A percentile compares a stretch with the other conserved stretches of the same genome.
Conservation (phyloP, 2,797 vertebrate genomes). For the Lagodon rhomboides region DNA sequence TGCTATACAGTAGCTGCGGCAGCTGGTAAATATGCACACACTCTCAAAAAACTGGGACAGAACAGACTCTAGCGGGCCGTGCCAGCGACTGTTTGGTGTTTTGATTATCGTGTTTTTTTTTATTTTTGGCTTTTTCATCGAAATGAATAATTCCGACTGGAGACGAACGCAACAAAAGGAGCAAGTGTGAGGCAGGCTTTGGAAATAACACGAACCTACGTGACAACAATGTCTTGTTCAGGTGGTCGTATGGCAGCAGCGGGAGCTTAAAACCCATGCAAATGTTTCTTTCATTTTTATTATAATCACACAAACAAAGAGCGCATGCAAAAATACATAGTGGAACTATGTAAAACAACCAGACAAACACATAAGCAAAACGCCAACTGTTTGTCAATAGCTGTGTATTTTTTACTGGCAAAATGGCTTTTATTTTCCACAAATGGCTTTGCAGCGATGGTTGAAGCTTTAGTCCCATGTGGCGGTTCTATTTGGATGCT, state of each 20-base stretch:
- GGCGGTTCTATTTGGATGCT: conserved; percentile 74
- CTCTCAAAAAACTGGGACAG: conserved; percentile 59
- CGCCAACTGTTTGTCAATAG: conserved; percentile 57
- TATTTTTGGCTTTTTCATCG: conserved; percentile 52
- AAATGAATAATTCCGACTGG: conserved; percentile 56
- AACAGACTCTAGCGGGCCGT: conserved; percentile 20
- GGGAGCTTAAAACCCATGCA: conserved; percentile 59
- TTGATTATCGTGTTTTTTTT: conserved; percentile 52
- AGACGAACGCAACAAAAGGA: conserved; percentile 31
- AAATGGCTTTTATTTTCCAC: conserved; percentile 32
- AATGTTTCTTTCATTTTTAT: conserved; percentile 60
- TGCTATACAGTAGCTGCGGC: conserved; percentile 40
- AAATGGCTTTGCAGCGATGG: conserved; percentile 59
- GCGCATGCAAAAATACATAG: conserved; percentile 41
- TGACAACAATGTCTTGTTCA: conserved; percentile 46
- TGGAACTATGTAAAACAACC: conserved; percentile 65
- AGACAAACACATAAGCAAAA: conserved; percentile 38
- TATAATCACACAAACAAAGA: conserved; percentile 60
- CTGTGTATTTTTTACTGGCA: conserved; percentile 46
- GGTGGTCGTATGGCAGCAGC: conserved; percentile 37
- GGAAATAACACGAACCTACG: conserved; percentile 26
- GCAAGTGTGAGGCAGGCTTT: conserved; percentile 38
- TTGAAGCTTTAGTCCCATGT: conserved; percentile 65
- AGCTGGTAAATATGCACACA: conserved; percentile 60
- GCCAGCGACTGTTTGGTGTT: conserved; percentile 48